Percentiles rank a stretch among this genome's conserved stretches.
These are phyloP conservation scores for Anthrax anthrax DNA, from an alignment of 2,888 invertebrate species.

Conservation along the genomic window DNA sequence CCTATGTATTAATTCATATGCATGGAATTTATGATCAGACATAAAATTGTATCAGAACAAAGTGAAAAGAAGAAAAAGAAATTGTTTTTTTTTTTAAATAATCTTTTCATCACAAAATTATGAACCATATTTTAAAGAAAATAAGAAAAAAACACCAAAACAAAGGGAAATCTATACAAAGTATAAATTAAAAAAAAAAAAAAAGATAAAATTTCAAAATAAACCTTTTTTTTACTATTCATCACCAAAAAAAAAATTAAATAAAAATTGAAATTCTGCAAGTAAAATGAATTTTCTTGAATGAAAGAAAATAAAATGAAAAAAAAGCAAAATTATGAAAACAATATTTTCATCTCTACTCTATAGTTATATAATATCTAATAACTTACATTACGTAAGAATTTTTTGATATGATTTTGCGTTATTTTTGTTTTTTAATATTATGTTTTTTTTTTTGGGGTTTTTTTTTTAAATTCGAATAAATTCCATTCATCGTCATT, in stretches of 20 bases:
- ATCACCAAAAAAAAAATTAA: neutral
- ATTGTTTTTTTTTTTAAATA: neutral
- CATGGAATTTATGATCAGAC: neutral
- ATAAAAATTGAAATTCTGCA: too few species aligned
- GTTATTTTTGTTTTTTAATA: neutral
- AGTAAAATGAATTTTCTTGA: too few species aligned
- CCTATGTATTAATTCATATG: slow-evolving; percentile 30
- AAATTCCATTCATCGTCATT: too few species aligned
- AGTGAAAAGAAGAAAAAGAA: slow-evolving; percentile 5
- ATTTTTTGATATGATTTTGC: slow-evolving; percentile 1
- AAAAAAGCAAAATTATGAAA: neutral
- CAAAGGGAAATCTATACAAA: neutral
- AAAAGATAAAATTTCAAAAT: too few species aligned
- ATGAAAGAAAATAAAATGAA: slow-evolving; percentile 1
- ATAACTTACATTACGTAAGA: slow-evolving; percentile 5
- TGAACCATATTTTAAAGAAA: too few species aligned
- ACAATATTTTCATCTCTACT: too few species aligned
- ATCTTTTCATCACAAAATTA: neutral
- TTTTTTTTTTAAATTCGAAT: too few species aligned
- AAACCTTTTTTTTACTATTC: too few species aligned
- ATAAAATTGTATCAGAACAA: neutral
- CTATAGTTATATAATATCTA: too few species aligned
- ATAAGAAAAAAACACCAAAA: neutral
- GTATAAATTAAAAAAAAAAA: neutral
- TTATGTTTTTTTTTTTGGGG: neutral